Conservation (phyloP, 2,888 invertebrate species). For the Eupithecia inturbata region DNA sequence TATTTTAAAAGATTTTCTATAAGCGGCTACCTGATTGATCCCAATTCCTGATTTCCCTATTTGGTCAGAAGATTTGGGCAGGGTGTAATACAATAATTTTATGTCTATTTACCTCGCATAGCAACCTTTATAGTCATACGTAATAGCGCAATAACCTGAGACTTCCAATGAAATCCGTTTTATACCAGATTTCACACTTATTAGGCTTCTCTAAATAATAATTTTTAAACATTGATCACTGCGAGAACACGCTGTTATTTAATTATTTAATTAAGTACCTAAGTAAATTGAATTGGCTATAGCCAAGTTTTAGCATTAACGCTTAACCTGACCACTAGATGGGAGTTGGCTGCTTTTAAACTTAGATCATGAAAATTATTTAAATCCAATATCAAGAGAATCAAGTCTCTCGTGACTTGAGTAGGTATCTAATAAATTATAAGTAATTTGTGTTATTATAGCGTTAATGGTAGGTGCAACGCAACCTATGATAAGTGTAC, state of each 20-base stretch:
- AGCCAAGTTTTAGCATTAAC: constrained; percentile 46
- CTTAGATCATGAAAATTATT: constrained; percentile 39
- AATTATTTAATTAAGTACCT: constrained; percentile 27
- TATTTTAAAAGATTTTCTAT: constrained; percentile 30
- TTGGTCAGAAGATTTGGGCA: constrained; percentile 29
- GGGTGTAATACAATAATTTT: constrained; percentile 34
- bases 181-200: constrained; percentile 60
- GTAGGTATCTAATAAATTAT: background rate
- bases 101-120: constrained; percentile 46
- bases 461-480: constrained; percentile 22
- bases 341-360: constrained; percentile 46
- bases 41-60: constrained; percentile 19
- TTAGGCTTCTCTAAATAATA: constrained; percentile 50
- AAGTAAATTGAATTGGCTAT: constrained; percentile 44
- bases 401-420: background rate
- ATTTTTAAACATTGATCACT: constrained; percentile 38
- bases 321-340: constrained; percentile 46
- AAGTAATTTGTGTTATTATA: constrained; percentile 8
- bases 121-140: constrained; percentile 39
- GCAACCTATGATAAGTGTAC: constrained; percentile 17
- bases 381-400: constrained; percentile 2
- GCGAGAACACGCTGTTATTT: constrained; percentile 45
- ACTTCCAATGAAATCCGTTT: constrained; percentile 70
- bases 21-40: constrained; percentile 17
- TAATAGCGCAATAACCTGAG: constrained; percentile 55